Evolutionary conservation across 2,888 invertebrate genomes (phyloP).

Genomic region (Noctua janthe): DNA sequence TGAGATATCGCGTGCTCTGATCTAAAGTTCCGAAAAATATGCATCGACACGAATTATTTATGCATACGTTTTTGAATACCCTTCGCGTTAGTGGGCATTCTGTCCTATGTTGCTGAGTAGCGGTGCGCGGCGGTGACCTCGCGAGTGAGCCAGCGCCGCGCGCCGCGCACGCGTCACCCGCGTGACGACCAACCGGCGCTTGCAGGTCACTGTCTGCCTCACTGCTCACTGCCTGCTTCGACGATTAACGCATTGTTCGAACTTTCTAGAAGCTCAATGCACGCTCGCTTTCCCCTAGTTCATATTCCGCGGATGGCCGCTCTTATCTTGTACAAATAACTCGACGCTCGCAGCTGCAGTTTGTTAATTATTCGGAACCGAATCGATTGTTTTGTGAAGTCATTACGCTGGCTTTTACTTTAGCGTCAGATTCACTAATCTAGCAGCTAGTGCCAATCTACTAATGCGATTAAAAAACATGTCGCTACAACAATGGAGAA

Average conservation of each 20-base stretch:
- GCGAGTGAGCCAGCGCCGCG: constrained; percentile 61
- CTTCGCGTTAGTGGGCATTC: constrained; percentile 43
- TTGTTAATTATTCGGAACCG: constrained; percentile 53
- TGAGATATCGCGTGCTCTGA: constrained; percentile 12
- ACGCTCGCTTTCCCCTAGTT: constrained; percentile 70
- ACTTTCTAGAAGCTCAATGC: constrained; percentile 76
- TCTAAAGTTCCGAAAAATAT: constrained; percentile 23
- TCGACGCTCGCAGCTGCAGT: constrained; percentile 59
- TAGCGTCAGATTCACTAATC: neutral
- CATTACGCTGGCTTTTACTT: constrained; percentile 32
- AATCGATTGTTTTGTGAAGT: constrained; percentile 40
- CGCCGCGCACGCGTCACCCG: constrained; percentile 68
- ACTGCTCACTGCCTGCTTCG: constrained; percentile 57
- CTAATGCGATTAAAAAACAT: neutral
- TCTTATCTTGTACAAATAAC: constrained; percentile 64
- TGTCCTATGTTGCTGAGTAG: constrained; percentile 16
- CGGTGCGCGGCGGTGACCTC: constrained; percentile 61
- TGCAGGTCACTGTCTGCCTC: constrained; percentile 71
- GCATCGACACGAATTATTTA: constrained; percentile 26
- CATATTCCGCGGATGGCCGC: constrained; percentile 63
- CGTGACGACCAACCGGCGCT: constrained; percentile 65
- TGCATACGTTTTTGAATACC: constrained; percentile 25
- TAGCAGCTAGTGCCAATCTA: constrained; percentile 2
- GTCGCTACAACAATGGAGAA: constrained; percentile 19
- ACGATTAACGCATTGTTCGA: constrained; percentile 74